Evolutionary conservation across 1,140 invertebrate species (phyloP).

Genomic region (Chironomus striatipennis): DNA sequence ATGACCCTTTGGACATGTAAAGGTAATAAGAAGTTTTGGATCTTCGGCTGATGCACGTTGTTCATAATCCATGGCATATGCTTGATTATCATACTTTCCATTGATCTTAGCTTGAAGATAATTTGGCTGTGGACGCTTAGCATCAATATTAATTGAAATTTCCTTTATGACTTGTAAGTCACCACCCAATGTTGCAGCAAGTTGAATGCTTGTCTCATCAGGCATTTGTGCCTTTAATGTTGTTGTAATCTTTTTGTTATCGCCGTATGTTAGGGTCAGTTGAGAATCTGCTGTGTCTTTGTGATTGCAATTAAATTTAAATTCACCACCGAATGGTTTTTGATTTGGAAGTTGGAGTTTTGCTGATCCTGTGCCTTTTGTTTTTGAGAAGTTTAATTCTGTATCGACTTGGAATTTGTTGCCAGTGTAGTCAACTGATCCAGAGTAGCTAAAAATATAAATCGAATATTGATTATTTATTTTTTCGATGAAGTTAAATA

Average conservation of each 20-base stretch:
- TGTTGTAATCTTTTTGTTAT: background rate
- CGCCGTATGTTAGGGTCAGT: background rate
- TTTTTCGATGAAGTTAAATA: too few species aligned
- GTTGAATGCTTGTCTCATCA: background rate
- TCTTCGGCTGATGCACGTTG: background rate
- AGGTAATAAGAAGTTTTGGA: background rate
- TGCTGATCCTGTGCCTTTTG: background rate
- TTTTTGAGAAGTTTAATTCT: background rate
- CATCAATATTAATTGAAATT: background rate
- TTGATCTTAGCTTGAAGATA: background rate
- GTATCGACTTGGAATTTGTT: constrained; percentile 3
- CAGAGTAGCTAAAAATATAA: background rate
- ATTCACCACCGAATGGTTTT: background rate
- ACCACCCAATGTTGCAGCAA: background rate
- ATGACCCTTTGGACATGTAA: constrained; percentile 24
- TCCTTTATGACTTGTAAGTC: background rate
- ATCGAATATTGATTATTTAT: too few species aligned
- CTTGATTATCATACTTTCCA: background rate
- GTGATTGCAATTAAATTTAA: background rate
- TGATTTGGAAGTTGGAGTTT: constrained; percentile 2
- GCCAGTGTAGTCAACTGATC: background rate
- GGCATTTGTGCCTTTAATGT: background rate
- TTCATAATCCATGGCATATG: background rate
- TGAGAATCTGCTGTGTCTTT: background rate
- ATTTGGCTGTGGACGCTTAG: background rate